Conservation (phyloP, 2,113 vertebrate species). For the Chamaetylas fuelleborni region DNA sequence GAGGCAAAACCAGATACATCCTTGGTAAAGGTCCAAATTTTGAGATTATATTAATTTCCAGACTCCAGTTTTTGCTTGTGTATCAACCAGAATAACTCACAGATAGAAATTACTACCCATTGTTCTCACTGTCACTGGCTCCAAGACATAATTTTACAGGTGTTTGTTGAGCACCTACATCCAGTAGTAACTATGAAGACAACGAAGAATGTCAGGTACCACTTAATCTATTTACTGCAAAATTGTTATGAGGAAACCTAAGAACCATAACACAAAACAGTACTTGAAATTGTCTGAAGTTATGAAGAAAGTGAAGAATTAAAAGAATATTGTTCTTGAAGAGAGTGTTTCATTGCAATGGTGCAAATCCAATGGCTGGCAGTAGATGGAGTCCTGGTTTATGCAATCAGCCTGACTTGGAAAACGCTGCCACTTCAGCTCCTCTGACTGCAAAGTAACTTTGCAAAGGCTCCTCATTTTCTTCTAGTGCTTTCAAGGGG, state of each 20-base stretch:
- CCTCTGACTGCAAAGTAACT: background rate
- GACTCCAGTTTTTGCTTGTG: background rate
- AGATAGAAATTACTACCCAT: background rate
- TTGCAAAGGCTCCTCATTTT: background rate
- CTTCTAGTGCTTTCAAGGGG: background rate
- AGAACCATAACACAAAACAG: background rate
- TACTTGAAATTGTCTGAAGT: background rate
- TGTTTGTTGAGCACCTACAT: rapidly evolving
- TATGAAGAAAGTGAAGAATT: background rate
- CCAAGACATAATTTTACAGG: background rate
- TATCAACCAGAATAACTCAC: background rate
- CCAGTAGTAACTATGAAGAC: background rate
- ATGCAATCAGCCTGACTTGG: background rate
- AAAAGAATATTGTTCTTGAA: background rate
- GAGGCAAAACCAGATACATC: background rate
- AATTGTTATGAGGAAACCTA: background rate
- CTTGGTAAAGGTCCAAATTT: background rate
- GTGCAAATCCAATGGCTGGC: background rate
- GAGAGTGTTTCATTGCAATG: rapidly evolving
- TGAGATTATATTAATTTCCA: background rate
- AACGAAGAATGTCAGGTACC: background rate
- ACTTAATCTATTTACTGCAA: background rate
- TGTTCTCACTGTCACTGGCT: background rate
- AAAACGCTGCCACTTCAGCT: background rate
- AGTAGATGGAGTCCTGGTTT: slow-evolving; percentile 34